A percentile compares a stretch with the other conserved stretches of the same genome.
Conservation (phyloP, 2,888 invertebrate genomes). For the Caenorhabditis japonica region DNA sequence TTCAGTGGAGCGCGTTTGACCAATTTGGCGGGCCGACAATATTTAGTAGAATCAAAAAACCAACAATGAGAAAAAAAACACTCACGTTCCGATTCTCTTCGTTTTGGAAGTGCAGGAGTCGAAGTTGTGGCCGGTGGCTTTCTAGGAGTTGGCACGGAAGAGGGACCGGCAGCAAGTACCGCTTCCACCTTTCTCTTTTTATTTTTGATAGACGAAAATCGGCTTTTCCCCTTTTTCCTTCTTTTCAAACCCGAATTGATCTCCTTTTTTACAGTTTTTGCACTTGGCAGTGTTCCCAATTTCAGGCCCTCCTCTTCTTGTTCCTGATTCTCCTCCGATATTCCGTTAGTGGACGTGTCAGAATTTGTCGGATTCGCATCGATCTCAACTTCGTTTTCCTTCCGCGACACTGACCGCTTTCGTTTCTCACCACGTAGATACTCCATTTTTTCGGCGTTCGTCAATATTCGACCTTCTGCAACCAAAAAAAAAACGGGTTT, state of each 20-base stretch:
- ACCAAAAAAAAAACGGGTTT: background rate
- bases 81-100: too few species aligned
- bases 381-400: background rate
- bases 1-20: too few species aligned
- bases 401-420: background rate
- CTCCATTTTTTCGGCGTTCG: slow-evolving; percentile 11
- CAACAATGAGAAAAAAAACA: too few species aligned
- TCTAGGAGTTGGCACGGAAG: too few species aligned
- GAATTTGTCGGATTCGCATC: background rate
- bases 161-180: background rate
- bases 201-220: too few species aligned
- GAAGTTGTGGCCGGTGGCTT: too few species aligned
- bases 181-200: background rate
- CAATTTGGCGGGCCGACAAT: too few species aligned
- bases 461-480: slow-evolving; percentile 19
- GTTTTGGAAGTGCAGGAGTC: too few species aligned
- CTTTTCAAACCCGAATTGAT: too few species aligned
- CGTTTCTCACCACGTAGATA: background rate
- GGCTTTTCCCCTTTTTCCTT: slow-evolving; percentile 4
- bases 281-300: too few species aligned
- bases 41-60: too few species aligned
- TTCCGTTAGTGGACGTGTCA: slow-evolving; percentile 9
- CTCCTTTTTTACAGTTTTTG: too few species aligned
- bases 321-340: slow-evolving; percentile 3
- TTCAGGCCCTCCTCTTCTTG: slow-evolving; percentile 7